Evolutionary conservation across 2,888 invertebrate species (phyloP).

Genomic region (Zaprionus lineosus): DNA sequence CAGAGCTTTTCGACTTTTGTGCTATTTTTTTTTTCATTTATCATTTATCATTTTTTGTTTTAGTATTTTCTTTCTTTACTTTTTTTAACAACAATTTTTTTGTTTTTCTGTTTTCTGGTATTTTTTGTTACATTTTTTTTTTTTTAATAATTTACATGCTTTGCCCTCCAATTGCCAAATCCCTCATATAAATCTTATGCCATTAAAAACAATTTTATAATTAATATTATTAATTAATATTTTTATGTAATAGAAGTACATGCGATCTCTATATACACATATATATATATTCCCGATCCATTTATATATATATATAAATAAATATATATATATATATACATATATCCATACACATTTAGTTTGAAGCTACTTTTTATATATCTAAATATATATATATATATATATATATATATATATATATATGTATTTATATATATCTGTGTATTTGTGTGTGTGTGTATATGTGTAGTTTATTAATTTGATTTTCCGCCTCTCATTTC

Average conservation of each 20-base stretch:
- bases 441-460: no score
- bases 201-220: constrained; percentile 49
- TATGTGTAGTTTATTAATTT: not conserved
- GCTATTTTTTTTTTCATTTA: constrained; percentile 18
- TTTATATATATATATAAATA: constrained; percentile 20
- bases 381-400: constrained; percentile 27
- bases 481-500: not conserved
- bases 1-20: constrained; percentile 33
- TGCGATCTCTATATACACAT: constrained; percentile 42
- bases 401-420: constrained; percentile 18
- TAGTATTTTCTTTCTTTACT: not conserved
- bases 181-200: constrained; percentile 34
- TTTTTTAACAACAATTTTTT: constrained; percentile 55
- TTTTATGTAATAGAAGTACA: constrained; percentile 42
- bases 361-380: no score
- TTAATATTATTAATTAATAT: constrained; percentile 27
- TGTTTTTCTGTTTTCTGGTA: no score
- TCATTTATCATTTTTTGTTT: constrained; percentile 8
- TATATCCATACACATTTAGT: constrained; percentile 7
- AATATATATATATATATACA: constrained; percentile 31
- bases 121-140: constrained; percentile 25
- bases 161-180: constrained; percentile 10
- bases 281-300: constrained; percentile 39
- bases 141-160: constrained; percentile 39
- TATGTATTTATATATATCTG: not conserved